These are phyloP conservation scores for Mus spretus DNA, from an alignment of 2,797 vertebrate species.

Conservation along the genomic window DNA sequence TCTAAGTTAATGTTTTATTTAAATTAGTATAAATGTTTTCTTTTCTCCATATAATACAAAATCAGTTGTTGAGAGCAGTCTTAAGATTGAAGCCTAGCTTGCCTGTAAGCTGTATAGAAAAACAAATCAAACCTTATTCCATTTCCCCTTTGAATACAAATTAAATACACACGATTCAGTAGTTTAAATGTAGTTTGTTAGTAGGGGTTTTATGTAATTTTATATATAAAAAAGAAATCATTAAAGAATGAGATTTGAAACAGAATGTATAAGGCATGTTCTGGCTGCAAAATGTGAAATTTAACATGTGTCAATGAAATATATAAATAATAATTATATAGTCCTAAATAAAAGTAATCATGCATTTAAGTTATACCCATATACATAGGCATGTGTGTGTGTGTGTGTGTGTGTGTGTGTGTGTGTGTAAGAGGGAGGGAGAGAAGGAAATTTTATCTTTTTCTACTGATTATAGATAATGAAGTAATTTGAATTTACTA, in stretches of 20 bases:
- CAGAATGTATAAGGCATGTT: not conserved
- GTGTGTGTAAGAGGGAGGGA: not conserved
- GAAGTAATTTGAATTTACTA: conserved; percentile 25
- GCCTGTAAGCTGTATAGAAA: conserved; percentile 45
- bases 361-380: conserved; percentile 42
- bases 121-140: conserved; percentile 8
- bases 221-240: conserved; percentile 44
- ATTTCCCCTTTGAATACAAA: conserved; percentile 61
- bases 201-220: conserved; percentile 38
- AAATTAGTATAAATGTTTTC: conserved; percentile 52
- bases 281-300: conserved; percentile 56
- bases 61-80: conserved; percentile 49
- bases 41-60: conserved; percentile 60
- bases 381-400: not conserved
- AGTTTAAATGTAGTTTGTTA: conserved; percentile 54
- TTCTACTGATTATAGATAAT: conserved; percentile 1
- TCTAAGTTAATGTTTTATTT: conserved; percentile 68
- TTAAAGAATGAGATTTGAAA: conserved; percentile 18
- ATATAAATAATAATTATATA: conserved; percentile 23
- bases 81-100: conserved; percentile 51
- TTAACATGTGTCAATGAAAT: conserved; percentile 8
- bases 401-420: not conserved
- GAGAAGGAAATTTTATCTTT: not conserved
- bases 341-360: conserved; percentile 32
- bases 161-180: conserved; percentile 35